phyloP scores from a whole-genome alignment of 1,140 invertebrate species.

The Ptiloglossa arizonensis region DNA sequence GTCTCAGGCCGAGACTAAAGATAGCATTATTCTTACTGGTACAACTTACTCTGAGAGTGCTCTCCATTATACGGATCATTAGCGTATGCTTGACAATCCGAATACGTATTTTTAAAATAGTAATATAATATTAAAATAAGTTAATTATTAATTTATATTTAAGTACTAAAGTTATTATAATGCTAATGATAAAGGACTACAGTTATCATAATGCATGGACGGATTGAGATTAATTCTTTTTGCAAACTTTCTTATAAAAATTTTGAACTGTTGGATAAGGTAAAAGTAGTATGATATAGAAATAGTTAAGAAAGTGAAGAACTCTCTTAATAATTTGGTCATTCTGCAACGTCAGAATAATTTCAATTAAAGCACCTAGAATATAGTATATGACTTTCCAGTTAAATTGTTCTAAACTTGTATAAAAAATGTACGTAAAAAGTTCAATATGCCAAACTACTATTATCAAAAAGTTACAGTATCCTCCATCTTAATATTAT shows the following conservation, averaged over 20 bases:
- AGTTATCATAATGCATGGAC: constrained; percentile 40
- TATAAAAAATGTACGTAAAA: constrained; percentile 56
- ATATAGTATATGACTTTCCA: neutral
- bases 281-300: neutral
- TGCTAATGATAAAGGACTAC: neutral
- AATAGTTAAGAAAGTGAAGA: neutral
- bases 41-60: constrained; percentile 61
- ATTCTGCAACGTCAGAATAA: neutral
- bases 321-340: neutral
- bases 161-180: neutral
- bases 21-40: constrained; percentile 73
- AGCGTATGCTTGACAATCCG: constrained; percentile 40
- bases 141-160: constrained; percentile 37
- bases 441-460: constrained; percentile 31
- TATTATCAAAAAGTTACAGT: constrained; percentile 39
- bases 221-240: constrained; percentile 21
- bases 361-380: neutral
- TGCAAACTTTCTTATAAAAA: neutral
- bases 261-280: neutral
- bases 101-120: constrained; percentile 49
- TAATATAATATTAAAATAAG: constrained; percentile 46
- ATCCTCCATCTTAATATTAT: constrained; percentile 2
- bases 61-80: constrained; percentile 49
- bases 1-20: constrained; percentile 78
- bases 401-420: constrained; percentile 8